Percentiles rank a stretch among this genome's conserved stretches.
These are phyloP conservation scores for Branchinecta sandiegonensis DNA, from an alignment of 2,888 invertebrate species.

Conservation along the genomic window DNA sequence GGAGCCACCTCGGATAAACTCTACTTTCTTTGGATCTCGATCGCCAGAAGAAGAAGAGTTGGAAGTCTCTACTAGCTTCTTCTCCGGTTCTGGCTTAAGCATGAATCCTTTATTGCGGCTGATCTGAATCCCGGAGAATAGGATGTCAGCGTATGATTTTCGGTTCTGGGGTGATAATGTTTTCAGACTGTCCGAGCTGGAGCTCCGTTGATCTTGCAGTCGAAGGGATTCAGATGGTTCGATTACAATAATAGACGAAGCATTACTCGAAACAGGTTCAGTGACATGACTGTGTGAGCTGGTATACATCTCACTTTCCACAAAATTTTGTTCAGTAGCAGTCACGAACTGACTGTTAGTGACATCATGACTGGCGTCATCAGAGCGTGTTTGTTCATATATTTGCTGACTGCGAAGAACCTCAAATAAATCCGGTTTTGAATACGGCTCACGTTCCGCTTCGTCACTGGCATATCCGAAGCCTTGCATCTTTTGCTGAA, in stretches of 20 bases:
- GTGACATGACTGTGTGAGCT: neutral
- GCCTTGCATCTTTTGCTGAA: neutral
- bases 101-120: neutral
- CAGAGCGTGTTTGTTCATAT: no score
- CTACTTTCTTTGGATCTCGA: neutral
- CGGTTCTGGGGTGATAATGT: constrained; percentile 5
- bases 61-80: neutral
- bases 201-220: neutral
- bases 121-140: constrained; percentile 15
- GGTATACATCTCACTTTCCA: neutral
- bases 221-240: neutral
- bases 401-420: neutral
- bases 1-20: constrained; percentile 20
- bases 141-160: constrained; percentile 17
- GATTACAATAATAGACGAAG: neutral
- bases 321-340: neutral
- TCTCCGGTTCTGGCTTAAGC: neutral
- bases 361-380: constrained; percentile 4
- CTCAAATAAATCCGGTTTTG: neutral
- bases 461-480: neutral
- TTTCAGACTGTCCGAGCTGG: neutral
- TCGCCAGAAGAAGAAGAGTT: neutral
- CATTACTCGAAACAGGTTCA: neutral
- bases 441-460: constrained; percentile 1
- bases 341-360: neutral